Evolutionary conservation across 2,888 invertebrate genomes (phyloP).

Genomic region (Hydraecia micacea): DNA sequence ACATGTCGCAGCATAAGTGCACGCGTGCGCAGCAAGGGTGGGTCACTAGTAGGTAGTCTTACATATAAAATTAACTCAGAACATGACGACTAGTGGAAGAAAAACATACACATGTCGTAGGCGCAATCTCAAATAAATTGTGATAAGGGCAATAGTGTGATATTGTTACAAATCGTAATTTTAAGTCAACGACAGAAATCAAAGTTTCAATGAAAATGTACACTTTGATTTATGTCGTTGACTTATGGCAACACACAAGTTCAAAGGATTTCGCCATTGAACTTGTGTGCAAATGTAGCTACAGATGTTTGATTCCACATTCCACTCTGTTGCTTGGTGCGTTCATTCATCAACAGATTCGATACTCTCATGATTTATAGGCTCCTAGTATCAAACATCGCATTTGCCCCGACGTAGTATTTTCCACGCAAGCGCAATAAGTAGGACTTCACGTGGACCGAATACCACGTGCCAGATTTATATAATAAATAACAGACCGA

Average conservation of each 20-base stretch:
- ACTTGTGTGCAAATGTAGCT: neutral
- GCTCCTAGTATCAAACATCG: conserved; percentile 28
- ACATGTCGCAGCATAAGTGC: neutral
- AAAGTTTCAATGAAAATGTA: no score
- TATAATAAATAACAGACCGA: neutral
- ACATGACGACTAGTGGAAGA: neutral
- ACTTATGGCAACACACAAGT: no score
- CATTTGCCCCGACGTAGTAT: conserved; percentile 10
- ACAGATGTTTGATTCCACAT: no score
- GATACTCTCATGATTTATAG: neutral
- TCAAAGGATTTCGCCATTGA: neutral
- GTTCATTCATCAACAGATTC: neutral
- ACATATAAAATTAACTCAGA: neutral
- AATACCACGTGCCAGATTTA: neutral
- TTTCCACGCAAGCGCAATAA: conserved; percentile 30
- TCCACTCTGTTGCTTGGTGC: neutral
- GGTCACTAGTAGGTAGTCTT: no score
- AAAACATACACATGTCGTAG: neutral
- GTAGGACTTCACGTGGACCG: conserved; percentile 13
- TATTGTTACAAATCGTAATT: neutral
- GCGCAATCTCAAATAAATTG: neutral
- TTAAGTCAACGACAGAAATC: neutral
- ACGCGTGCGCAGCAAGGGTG: no score
- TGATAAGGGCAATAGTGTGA: neutral
- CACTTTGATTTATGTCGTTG: no score